These are phyloP conservation scores for Pseudolycoriella hygida DNA, from an alignment of 2,888 invertebrate species.

Conservation along the genomic window DNA sequence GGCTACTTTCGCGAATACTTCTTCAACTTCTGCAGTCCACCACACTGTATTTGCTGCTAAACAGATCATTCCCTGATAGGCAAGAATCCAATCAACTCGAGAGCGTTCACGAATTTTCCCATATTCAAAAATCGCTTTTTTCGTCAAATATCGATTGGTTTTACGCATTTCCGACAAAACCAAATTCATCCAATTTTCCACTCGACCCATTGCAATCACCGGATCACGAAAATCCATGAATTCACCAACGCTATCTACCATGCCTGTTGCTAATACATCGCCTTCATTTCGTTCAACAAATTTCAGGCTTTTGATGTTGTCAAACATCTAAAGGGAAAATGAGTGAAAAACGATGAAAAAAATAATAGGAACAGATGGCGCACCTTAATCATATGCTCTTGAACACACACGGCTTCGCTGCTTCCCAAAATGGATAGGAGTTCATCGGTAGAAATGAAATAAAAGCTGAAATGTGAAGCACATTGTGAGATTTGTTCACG, in stretches of 20 bases:
- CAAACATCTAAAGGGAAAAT: conserved; percentile 56
- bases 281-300: conserved; percentile 48
- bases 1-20: conserved; percentile 52
- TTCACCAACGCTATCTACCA: conserved; percentile 80
- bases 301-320: conserved; percentile 63
- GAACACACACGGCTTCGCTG: conserved; percentile 65
- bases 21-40: conserved; percentile 93
- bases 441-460: conserved; percentile 88
- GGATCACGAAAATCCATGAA: conserved; percentile 61
- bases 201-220: conserved; percentile 60
- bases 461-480: conserved; percentile 41
- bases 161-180: conserved; percentile 69
- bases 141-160: conserved; percentile 68
- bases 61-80: conserved; percentile 77
- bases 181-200: conserved; percentile 86
- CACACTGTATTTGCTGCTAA: conserved; percentile 77
- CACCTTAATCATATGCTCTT: conserved; percentile 86
- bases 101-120: conserved; percentile 50
- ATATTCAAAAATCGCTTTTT: conserved; percentile 75
- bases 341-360: not conserved
- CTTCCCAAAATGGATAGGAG: conserved; percentile 76
- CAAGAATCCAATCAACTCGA: conserved; percentile 71
- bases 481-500: not conserved
- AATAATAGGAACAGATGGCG: not conserved
- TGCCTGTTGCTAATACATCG: conserved; percentile 52